Percentiles rank a stretch among this genome's conserved stretches.
Conservation (phyloP, 2,113 vertebrate genomes). For the Cathartes aura region DNA sequence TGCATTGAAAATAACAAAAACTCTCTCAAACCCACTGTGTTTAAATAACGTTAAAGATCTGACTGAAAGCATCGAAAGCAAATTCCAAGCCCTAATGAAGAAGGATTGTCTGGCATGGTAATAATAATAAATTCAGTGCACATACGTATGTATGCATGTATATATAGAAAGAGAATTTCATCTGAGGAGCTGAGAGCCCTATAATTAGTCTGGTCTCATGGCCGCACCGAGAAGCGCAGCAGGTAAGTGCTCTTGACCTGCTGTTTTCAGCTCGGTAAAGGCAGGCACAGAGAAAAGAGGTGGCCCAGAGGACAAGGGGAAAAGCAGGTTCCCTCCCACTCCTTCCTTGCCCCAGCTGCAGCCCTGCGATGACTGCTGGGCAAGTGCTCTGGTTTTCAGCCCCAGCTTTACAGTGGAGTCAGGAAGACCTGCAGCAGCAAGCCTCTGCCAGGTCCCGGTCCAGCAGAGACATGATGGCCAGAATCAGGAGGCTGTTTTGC, state of each 20-base stretch:
- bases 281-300: not conserved
- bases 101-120: conserved; percentile 59
- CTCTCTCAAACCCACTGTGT: conserved; percentile 23
- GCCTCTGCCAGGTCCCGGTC: not conserved
- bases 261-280: not conserved
- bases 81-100: conserved; percentile 62
- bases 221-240: not conserved
- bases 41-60: conserved; percentile 59
- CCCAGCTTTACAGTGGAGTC: not conserved
- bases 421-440: not conserved
- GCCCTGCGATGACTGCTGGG: not conserved
- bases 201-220: not conserved
- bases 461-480: not conserved
- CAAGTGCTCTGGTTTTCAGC: not conserved
- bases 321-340: not conserved
- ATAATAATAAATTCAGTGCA: conserved; percentile 33
- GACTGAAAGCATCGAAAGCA: conserved; percentile 42
- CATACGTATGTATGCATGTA: not conserved
- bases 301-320: not conserved
- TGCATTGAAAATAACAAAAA: conserved; percentile 57
- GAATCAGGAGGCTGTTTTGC: not conserved
- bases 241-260: not conserved
- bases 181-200: not conserved
- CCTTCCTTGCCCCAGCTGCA: not conserved
- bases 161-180: not conserved